These are phyloP conservation scores for Piezodorus guildinii DNA, from an alignment of 1,140 invertebrate genomes.

Conservation along the genomic window DNA sequence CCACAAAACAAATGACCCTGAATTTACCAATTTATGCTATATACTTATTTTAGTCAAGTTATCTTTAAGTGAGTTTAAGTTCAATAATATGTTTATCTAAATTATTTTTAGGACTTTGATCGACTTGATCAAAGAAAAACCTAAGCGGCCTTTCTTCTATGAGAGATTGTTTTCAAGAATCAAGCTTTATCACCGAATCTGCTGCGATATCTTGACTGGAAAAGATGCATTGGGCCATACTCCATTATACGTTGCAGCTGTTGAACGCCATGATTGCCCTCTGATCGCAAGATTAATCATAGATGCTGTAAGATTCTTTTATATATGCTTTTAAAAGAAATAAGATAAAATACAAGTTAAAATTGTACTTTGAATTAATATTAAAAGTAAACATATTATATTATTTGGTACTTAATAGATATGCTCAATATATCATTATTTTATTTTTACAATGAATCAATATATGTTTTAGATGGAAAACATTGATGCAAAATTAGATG, in stretches of 20 bases:
- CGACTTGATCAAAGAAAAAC: background rate
- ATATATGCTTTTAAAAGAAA: background rate
- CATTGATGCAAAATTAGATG: background rate
- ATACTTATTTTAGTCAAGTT: too few species aligned
- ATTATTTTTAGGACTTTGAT: background rate
- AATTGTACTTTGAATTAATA: background rate
- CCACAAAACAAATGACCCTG: too few species aligned
- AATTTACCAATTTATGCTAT: too few species aligned
- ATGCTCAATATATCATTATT: background rate
- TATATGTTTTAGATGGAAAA: too few species aligned
- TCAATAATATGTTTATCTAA: background rate
- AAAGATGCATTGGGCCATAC: background rate
- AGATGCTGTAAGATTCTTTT: background rate
- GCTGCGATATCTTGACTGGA: background rate
- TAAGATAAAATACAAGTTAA: background rate
- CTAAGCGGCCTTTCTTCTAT: background rate
- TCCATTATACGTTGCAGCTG: background rate
- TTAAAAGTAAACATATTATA: background rate
- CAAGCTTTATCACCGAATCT: background rate
- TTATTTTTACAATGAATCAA: background rate
- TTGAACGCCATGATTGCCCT: background rate
- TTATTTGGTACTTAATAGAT: background rate
- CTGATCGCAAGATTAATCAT: background rate
- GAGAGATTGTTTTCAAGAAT: background rate
- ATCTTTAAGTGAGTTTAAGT: too few species aligned